Percentiles rank a stretch among this genome's conserved stretches.
Conservation (phyloP, 92 coral and sea anemone species). For the Diadumene lineata region DNA sequence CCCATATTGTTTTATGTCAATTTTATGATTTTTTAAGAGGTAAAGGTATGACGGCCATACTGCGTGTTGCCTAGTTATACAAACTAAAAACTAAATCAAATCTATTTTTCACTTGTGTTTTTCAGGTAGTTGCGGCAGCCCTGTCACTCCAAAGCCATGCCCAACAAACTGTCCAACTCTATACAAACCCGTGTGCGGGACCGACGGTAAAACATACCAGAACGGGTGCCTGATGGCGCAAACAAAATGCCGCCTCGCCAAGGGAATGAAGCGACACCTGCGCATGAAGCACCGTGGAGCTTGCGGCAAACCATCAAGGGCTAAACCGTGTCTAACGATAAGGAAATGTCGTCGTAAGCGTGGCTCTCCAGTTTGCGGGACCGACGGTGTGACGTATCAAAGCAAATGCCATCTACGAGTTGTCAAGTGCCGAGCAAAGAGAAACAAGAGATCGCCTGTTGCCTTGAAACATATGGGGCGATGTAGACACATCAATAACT, state of each 20-base stretch:
- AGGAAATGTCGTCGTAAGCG: slow-evolving; percentile 61
- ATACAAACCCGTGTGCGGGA: slow-evolving; percentile 79
- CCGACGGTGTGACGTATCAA: slow-evolving; percentile 86
- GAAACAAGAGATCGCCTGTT: slow-evolving; percentile 41
- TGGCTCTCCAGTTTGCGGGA: slow-evolving; percentile 75
- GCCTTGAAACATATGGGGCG: slow-evolving; percentile 54
- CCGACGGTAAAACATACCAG: slow-evolving; percentile 75
- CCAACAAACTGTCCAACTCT: slow-evolving; percentile 59
- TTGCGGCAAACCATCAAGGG: slow-evolving; percentile 47
- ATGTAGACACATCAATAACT: slow-evolving; percentile 12
- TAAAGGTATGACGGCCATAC: neutral
- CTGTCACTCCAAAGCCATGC: slow-evolving; percentile 66
- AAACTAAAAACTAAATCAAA: neutral
- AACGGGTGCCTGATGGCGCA: slow-evolving; percentile 81
- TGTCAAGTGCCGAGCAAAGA: slow-evolving; percentile 63
- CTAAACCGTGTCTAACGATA: slow-evolving; percentile 65
- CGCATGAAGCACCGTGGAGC: slow-evolving; percentile 54
- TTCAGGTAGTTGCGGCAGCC: slow-evolving; percentile 75
- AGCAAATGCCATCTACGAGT: slow-evolving; percentile 86
- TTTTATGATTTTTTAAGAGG: too few species aligned
- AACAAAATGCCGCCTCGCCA: slow-evolving; percentile 71
- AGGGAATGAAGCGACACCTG: slow-evolving; percentile 51
- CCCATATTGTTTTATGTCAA: too few species aligned
- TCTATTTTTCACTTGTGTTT: neutral
- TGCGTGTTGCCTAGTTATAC: neutral